phyloP scores from a whole-genome alignment of 2,888 invertebrate species.

The Leptinotarsa rubiginosa region DNA sequence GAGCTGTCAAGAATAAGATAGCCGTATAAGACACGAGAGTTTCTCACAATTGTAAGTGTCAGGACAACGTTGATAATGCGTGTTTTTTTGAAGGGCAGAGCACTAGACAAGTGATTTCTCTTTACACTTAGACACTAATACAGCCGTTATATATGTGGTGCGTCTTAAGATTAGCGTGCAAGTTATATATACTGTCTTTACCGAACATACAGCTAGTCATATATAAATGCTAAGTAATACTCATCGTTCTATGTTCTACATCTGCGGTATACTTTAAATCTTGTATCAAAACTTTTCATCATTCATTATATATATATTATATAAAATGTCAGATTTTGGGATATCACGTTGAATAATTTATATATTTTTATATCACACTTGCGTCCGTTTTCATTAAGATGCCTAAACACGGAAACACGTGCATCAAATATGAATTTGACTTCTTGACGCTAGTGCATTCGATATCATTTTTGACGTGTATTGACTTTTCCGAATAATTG shows the following conservation, averaged over 20 bases:
- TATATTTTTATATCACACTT: slow-evolving; percentile 50
- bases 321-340: slow-evolving; percentile 64
- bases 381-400: slow-evolving; percentile 42
- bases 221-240: slow-evolving; percentile 63
- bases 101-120: slow-evolving; percentile 60
- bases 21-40: slow-evolving; percentile 39
- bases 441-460: not conserved
- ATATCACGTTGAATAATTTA: slow-evolving; percentile 63
- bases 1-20: not conserved
- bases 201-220: slow-evolving; percentile 62
- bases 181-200: slow-evolving; percentile 57
- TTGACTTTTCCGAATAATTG: slow-evolving; percentile 26
- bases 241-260: slow-evolving; percentile 60
- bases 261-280: slow-evolving; percentile 64
- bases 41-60: slow-evolving; percentile 49
- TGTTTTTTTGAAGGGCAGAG: slow-evolving; percentile 44
- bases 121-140: slow-evolving; percentile 66
- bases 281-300: slow-evolving; percentile 67
- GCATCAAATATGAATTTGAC: slow-evolving; percentile 29
- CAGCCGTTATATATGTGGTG: slow-evolving; percentile 65
- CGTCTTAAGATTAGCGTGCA: slow-evolving; percentile 65
- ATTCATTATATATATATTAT: slow-evolving; percentile 62
- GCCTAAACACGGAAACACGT: slow-evolving; percentile 38
- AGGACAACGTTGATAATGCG: slow-evolving; percentile 43
- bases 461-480: not conserved